phyloP scores from a whole-genome alignment of 2,888 invertebrate genomes.

The Meteorus colon region DNA sequence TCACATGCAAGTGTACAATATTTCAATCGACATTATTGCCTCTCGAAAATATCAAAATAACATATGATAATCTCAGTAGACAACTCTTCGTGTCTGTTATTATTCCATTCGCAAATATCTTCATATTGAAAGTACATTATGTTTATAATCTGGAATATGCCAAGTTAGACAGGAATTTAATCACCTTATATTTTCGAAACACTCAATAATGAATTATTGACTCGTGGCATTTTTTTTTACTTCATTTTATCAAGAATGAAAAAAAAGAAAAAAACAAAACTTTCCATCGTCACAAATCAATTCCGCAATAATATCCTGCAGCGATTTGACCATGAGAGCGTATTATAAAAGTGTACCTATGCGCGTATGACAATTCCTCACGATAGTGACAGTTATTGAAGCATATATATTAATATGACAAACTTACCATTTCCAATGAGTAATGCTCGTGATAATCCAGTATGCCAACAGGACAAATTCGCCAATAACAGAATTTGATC shows the following conservation, averaged over 20 bases:
- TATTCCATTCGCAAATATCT: background rate
- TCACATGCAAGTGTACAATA: slow-evolving; percentile 9
- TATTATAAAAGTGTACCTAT: background rate
- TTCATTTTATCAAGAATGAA: background rate
- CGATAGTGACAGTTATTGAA: background rate
- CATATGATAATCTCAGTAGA: background rate
- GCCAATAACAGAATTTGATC: slow-evolving; percentile 17
- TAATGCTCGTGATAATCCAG: slow-evolving; percentile 48
- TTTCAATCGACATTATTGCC: background rate
- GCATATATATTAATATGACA: slow-evolving; percentile 31
- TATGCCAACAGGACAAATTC: slow-evolving; percentile 47
- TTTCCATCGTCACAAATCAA: slow-evolving; percentile 6
- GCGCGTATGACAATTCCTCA: background rate
- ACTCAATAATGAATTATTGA: slow-evolving; percentile 15
- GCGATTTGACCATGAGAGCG: background rate
- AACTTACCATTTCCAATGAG: slow-evolving; percentile 52
- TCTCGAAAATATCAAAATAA: slow-evolving; percentile 7
- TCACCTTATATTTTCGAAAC: background rate
- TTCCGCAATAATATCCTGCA: background rate
- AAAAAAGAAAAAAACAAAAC: slow-evolving; percentile 1
- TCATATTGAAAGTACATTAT: background rate
- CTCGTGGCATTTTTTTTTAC: background rate
- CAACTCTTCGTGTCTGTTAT: slow-evolving; percentile 3
- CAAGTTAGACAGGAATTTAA: slow-evolving; percentile 11
- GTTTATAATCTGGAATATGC: background rate